These are phyloP conservation scores for Apteryx mantelli DNA, from an alignment of 2,113 vertebrate genomes.

Conservation along the genomic window DNA sequence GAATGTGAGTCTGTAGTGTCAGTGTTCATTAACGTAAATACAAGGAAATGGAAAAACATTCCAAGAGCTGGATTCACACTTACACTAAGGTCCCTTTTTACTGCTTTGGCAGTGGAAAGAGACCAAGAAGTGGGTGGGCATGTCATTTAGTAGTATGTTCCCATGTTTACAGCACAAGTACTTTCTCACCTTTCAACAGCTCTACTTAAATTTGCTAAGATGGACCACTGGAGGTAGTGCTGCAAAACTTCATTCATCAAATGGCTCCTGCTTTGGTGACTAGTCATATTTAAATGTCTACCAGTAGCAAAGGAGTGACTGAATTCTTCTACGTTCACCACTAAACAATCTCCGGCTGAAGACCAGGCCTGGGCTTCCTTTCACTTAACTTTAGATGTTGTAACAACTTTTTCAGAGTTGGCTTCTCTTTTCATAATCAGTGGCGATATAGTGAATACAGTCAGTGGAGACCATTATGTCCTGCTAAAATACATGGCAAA, in stretches of 20 bases:
- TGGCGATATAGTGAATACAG: not conserved
- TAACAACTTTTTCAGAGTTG: not conserved
- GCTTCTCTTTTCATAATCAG: not conserved
- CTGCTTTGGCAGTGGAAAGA: conserved; percentile 40
- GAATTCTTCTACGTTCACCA: not conserved
- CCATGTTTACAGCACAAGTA: conserved; percentile 53
- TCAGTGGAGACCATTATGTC: not conserved
- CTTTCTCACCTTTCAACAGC: conserved; percentile 57
- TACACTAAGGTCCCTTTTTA: conserved; percentile 59
- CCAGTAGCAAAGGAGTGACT: conserved; percentile 10
- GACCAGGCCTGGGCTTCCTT: not conserved
- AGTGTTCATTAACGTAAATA: conserved; percentile 54
- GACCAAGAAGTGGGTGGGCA: conserved; percentile 53
- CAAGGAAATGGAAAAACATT: conserved; percentile 61
- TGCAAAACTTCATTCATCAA: conserved; percentile 55
- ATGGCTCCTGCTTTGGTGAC: not conserved
- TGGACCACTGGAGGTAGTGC: not conserved
- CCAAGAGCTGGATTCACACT: conserved; percentile 58
- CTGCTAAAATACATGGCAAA: not conserved
- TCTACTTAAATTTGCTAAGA: not conserved
- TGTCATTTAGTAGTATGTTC: conserved; percentile 46
- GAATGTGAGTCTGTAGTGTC: conserved; percentile 61
- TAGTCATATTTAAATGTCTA: not conserved
- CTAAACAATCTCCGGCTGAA: not conserved
- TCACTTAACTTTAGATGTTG: too few species aligned